Percentiles rank a stretch among this genome's conserved stretches.
Evolutionary conservation across 2,888 invertebrate species (phyloP).

Genomic region (Acleris literana): DNA sequence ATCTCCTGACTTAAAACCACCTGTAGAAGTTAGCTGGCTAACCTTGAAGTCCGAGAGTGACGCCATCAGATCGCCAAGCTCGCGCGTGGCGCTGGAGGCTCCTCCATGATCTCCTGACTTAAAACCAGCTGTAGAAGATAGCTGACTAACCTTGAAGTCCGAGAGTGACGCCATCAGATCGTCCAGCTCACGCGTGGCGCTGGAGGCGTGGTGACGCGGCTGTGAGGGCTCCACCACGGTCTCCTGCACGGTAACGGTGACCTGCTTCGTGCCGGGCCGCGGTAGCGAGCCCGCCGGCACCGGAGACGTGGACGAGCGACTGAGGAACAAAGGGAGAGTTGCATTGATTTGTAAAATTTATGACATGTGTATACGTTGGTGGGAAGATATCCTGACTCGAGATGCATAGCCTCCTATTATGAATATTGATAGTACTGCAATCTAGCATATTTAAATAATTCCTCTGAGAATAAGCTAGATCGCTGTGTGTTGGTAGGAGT

Average conservation of each 20-base stretch:
- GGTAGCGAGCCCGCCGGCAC: conserved; percentile 66
- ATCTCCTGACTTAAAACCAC: too few relatives aligned
- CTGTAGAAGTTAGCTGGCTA: background rate
- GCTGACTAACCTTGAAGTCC: conserved; percentile 91
- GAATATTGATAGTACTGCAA: too few relatives aligned
- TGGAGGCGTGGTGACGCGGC: conserved; percentile 86
- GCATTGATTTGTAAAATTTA: too few relatives aligned
- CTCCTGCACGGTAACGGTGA: conserved; percentile 82
- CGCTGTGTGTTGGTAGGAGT: too few relatives aligned
- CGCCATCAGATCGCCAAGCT: conserved; percentile 97
- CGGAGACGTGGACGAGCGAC: conserved; percentile 66
- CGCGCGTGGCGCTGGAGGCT: conserved; percentile 95
- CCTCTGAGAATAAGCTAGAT: too few relatives aligned
- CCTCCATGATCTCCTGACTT: too few relatives aligned
- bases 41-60: conserved; percentile 98
- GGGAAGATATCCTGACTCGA: too few relatives aligned
- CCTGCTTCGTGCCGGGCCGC: conserved; percentile 82
- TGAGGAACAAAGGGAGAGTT: conserved; percentile 40
- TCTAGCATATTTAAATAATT: too few relatives aligned
- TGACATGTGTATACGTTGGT: too few relatives aligned
- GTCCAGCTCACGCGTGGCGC: conserved; percentile 96
- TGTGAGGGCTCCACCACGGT: conserved; percentile 79
- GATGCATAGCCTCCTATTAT: too few relatives aligned
- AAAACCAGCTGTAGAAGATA: too few relatives aligned
- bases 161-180: conserved; percentile 98